These are phyloP conservation scores for Abrostola triplasia DNA, from an alignment of 2,888 invertebrate genomes.

Conservation along the genomic window DNA sequence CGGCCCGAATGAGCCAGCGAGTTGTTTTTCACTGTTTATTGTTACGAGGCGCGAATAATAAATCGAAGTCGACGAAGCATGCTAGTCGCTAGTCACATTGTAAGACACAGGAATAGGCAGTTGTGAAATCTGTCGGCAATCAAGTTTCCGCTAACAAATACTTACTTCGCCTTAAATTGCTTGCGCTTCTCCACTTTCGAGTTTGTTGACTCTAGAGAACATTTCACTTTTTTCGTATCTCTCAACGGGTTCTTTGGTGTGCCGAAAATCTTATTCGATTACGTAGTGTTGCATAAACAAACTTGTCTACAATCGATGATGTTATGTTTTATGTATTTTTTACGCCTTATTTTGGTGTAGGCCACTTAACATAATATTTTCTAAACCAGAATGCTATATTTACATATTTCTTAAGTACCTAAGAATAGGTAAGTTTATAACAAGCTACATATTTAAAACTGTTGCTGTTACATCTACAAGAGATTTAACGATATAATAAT, in stretches of 20 bases:
- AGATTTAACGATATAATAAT: not conserved
- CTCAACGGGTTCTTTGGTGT: conserved; percentile 56
- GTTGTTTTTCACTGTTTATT: conserved; percentile 32
- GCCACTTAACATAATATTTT: conserved; percentile 19
- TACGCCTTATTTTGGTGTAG: conserved; percentile 34
- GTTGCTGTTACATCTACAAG: not conserved
- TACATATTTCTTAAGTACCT: not conserved
- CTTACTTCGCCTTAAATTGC: conserved; percentile 60
- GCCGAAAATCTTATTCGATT: conserved; percentile 65
- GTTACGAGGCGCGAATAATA: conserved; percentile 25
- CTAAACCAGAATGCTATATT: conserved; percentile 11
- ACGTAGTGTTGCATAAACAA: conserved; percentile 64
- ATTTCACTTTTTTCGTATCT: conserved; percentile 72
- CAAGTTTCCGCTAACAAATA: conserved; percentile 65
- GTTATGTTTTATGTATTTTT: conserved; percentile 43
- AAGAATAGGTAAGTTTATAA: not conserved
- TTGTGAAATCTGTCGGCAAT: conserved; percentile 66
- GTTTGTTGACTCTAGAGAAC: conserved; percentile 68
- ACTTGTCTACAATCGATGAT: conserved; percentile 54
- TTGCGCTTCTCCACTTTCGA: conserved; percentile 68
- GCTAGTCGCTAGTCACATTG: conserved; percentile 47
- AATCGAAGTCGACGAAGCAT: conserved; percentile 48
- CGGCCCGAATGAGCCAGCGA: conserved; percentile 1
- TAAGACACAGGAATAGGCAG: conserved; percentile 54
- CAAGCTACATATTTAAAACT: too few species aligned